Percentiles rank a stretch among this genome's conserved stretches.
phyloP scores from a whole-genome alignment of 2,888 invertebrate species.

The Metalampra italica region DNA sequence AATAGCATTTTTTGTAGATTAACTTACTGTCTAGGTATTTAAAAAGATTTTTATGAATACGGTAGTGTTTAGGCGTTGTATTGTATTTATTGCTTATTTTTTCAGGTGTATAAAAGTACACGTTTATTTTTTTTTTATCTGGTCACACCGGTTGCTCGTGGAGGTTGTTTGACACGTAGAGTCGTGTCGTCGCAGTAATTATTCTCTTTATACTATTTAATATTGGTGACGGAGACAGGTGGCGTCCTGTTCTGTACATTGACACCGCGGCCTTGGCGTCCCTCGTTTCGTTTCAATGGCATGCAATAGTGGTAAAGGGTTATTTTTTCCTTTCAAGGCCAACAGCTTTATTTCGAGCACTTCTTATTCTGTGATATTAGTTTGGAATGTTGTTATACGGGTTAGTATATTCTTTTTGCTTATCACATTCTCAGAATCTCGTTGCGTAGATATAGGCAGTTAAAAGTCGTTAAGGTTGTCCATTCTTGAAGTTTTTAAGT shows the following conservation, averaged over 20 bases:
- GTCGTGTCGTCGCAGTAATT: constrained; percentile 39
- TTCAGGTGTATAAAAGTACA: not conserved
- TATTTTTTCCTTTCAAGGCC: constrained; percentile 59
- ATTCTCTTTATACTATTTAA: constrained; percentile 31
- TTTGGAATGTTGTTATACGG: constrained; percentile 30
- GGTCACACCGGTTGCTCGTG: constrained; percentile 8
- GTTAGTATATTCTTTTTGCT: too few relatives aligned
- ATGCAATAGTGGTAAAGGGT: constrained; percentile 49
- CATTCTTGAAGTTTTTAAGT: too few relatives aligned
- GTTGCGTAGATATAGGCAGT: too few relatives aligned
- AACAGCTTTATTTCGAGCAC: constrained; percentile 44
- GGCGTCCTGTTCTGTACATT: constrained; percentile 66
- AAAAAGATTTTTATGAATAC: too few relatives aligned
- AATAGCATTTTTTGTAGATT: too few relatives aligned
- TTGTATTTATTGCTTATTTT: not conserved
- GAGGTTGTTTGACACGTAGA: constrained; percentile 26
- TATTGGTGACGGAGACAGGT: constrained; percentile 61
- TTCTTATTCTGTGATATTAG: too few relatives aligned
- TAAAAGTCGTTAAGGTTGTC: too few relatives aligned
- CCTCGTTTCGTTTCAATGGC: constrained; percentile 59
- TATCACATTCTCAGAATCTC: too few relatives aligned
- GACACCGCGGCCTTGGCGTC: constrained; percentile 67
- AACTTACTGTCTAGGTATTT: too few relatives aligned
- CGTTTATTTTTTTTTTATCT: not conserved
- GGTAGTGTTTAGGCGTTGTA: not conserved